These are phyloP conservation scores for Incurvaria masculella DNA, from an alignment of 2,888 invertebrate species.

Conservation along the genomic window DNA sequence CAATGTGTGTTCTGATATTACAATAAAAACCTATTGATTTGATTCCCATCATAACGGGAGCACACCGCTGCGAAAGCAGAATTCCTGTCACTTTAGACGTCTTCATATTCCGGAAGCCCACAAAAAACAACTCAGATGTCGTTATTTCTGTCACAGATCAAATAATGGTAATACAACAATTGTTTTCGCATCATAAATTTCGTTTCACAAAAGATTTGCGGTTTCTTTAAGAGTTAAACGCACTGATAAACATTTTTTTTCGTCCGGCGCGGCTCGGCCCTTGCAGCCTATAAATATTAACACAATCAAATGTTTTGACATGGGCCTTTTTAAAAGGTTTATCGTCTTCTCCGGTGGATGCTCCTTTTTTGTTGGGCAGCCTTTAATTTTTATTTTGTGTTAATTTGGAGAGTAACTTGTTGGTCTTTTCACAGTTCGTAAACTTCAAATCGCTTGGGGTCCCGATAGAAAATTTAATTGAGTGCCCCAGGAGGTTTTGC, in stretches of 20 bases:
- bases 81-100: conserved; percentile 20
- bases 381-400: conserved; percentile 55
- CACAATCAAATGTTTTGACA: conserved; percentile 59
- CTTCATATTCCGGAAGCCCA: conserved; percentile 32
- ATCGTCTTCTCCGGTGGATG: conserved; percentile 42
- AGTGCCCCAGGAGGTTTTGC: too few relatives aligned
- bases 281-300: conserved; percentile 53
- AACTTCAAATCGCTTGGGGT: conserved; percentile 28
- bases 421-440: conserved; percentile 59
- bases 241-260: conserved; percentile 56
- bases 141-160: conserved; percentile 52
- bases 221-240: conserved; percentile 56
- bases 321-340: conserved; percentile 54
- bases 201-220: conserved; percentile 52
- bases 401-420: conserved; percentile 54
- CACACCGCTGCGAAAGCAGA: neutral
- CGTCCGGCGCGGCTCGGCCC: conserved; percentile 18
- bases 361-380: conserved; percentile 48
- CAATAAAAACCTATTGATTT: too few relatives aligned
- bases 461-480: too few relatives aligned
- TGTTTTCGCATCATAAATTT: conserved; percentile 54
- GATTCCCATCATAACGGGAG: too few relatives aligned
- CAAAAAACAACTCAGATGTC: conserved; percentile 42
- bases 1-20: too few relatives aligned
- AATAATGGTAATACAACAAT: conserved; percentile 54